Conservation (phyloP, 2,113 vertebrate genomes). For the Platysternon megacephalum region DNA sequence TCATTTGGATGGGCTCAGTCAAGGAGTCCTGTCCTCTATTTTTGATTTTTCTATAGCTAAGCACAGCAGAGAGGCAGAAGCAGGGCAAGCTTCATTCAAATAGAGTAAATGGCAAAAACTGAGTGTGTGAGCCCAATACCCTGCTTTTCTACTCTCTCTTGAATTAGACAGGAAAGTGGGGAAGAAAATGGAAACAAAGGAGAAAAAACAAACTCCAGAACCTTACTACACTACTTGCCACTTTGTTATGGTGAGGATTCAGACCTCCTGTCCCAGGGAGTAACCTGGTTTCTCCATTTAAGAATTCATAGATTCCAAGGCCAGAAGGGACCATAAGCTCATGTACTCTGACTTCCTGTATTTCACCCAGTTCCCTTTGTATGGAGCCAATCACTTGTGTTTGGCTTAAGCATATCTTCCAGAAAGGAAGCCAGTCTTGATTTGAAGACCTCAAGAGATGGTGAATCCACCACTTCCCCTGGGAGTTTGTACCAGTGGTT, state of each 20-base stretch:
- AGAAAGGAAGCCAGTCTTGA: background rate
- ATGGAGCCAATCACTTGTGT: background rate
- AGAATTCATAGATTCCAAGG: background rate
- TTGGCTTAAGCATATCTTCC: background rate
- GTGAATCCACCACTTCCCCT: background rate
- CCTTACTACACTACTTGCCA: background rate
- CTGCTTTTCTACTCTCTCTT: background rate
- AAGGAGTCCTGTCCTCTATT: too few relatives aligned
- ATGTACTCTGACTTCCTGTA: background rate
- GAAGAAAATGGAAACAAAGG: background rate
- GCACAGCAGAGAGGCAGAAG: background rate
- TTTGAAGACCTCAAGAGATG: background rate
- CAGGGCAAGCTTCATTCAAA: background rate
- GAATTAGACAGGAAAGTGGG: background rate
- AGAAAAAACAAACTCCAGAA: background rate
- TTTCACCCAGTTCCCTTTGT: background rate
- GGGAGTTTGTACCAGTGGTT: background rate
- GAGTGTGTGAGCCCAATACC: background rate
- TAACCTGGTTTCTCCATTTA: too few relatives aligned
- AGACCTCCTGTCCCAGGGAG: background rate
- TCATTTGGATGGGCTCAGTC: too few relatives aligned
- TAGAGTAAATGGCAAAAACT: background rate
- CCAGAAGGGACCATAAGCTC: background rate
- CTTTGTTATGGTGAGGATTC: background rate
- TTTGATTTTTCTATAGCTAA: too few relatives aligned